Percentiles rank a stretch among this genome's conserved stretches.
Conservation (phyloP, 2,888 invertebrate species). For the Polylopha cassiicola region DNA sequence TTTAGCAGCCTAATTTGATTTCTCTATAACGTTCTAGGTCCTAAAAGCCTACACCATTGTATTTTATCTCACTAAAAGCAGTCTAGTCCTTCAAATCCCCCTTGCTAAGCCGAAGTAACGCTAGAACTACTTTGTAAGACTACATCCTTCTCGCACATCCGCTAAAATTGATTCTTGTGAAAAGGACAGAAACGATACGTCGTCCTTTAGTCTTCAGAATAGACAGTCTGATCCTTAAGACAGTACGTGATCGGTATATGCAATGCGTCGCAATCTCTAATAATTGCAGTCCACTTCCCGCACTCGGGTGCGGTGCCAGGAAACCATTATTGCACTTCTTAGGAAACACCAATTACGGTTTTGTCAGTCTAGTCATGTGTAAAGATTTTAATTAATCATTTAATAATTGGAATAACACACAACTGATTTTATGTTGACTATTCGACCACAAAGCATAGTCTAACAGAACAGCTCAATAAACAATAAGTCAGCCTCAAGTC, state of each 20-base stretch:
- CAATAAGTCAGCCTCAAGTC: no score
- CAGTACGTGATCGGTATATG: slow-evolving; percentile 36
- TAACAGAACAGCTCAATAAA: slow-evolving; percentile 1
- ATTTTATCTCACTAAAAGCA: no score
- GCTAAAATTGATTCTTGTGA: no score
- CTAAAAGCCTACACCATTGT: no score
- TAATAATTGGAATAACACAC: no score
- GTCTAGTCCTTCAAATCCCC: no score
- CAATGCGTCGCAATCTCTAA: slow-evolving; percentile 33
- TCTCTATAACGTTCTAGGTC: background rate
- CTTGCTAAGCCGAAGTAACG: slow-evolving; percentile 13
- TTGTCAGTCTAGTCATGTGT: slow-evolving; percentile 23
- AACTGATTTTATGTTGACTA: background rate
- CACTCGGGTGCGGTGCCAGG: slow-evolving; percentile 34
- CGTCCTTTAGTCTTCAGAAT: slow-evolving; percentile 4
- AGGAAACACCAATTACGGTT: slow-evolving; percentile 32
- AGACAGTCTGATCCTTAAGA: slow-evolving; percentile 17
- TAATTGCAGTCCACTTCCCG: slow-evolving; percentile 33
- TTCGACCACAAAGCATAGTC: no score
- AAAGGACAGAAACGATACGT: no score
- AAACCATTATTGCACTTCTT: slow-evolving; percentile 40
- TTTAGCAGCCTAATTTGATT: slow-evolving; percentile 2
- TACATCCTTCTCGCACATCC: no score
- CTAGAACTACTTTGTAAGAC: no score
- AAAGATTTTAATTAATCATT: slow-evolving; percentile 2